Base-by-base conservation (phyloP, 2,113 vertebrate genomes). In the Protobothrops flavoviridis region DNA sequence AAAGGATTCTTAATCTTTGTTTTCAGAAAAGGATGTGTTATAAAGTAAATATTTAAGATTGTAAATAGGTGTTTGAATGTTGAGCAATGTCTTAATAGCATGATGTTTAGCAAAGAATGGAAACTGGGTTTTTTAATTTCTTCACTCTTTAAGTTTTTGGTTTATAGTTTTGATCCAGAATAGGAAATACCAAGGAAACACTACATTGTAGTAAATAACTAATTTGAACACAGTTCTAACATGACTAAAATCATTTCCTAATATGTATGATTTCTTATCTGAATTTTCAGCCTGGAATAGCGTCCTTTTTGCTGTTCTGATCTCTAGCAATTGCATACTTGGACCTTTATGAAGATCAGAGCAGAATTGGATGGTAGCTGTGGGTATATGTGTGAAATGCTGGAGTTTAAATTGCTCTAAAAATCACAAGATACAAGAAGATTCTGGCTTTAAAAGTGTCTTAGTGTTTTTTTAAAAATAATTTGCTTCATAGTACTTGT, bases 41-140 rank as follows among this genome's bases (percentile, higher is more conserved):
- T 97, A 97, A 97, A 97, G 94, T 96, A 95, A 94, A 96, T 98
- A 97, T 98, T 97, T 98, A 98, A 95, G 97, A 94, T 96, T 98
- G 97, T 98, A 98, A 97, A 98, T 98, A 98, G 96, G 94, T 97
- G 94, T 97, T 94, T 90, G 92, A 94, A 92, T 69, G 29, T 86
- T 55, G 90, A 85, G 59, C 90, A 64, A 91, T 96, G 81, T 96
- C 91, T 90, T 0, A 89, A 92, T 43, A 95, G 96, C 97, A 97
- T 97, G 97, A 92, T 93, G 92, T 95, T 93, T 95, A 85, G 39
- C 94, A 91, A 95, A 17, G 61, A 92, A 92, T n/a, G 92, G 11
- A 43, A 13, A 20, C 26, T 61, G 53, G 50, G 1, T 56, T 24
- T 59, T 74, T 88, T 6, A 24, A 20, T 89, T 89, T 43, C 59